phyloP scores from a whole-genome alignment of 2,113 vertebrate species.

The Pollachius pollachius region DNA sequence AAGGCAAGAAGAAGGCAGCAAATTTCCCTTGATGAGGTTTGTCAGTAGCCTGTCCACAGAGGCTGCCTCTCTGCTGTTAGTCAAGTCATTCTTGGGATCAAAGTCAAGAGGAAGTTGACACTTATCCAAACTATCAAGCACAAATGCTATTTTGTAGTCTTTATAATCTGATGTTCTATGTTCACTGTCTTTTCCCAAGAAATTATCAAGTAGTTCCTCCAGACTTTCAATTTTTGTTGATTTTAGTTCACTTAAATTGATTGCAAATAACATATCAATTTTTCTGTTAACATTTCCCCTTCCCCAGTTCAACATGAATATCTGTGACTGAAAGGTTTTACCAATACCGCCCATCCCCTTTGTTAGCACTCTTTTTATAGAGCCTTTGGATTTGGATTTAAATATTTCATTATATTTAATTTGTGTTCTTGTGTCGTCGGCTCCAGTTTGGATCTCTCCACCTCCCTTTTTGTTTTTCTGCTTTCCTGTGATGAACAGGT shows the following conservation, averaged over 20 bases:
- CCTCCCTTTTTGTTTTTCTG: not conserved
- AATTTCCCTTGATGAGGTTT: slow-evolving; percentile 24
- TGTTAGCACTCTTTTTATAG: not conserved
- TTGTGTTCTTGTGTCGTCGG: not conserved
- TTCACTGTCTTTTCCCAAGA: not conserved
- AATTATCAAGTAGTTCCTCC: slow-evolving; percentile 10
- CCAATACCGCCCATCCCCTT: slow-evolving; percentile 10
- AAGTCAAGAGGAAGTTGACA: slow-evolving; percentile 28
- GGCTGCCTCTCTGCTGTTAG: not conserved
- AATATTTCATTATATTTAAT: not conserved
- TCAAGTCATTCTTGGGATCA: not conserved
- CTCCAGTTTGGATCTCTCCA: not conserved
- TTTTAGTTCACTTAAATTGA: not conserved
- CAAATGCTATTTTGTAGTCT: not conserved
- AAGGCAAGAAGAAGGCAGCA: slow-evolving; percentile 21
- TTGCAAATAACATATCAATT: slow-evolving; percentile 10
- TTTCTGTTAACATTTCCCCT: not conserved
- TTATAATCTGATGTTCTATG: slow-evolving; percentile 1
- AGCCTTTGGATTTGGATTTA: not conserved
- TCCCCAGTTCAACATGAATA: slow-evolving; percentile 18
- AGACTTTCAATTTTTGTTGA: not conserved
- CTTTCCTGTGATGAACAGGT: not conserved
- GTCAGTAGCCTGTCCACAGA: slow-evolving; percentile 25
- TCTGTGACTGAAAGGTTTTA: slow-evolving; percentile 23
- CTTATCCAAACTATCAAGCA: slow-evolving; percentile 34